phyloP scores from a whole-genome alignment of 2,888 invertebrate genomes.

The Smittia sp. region DNA sequence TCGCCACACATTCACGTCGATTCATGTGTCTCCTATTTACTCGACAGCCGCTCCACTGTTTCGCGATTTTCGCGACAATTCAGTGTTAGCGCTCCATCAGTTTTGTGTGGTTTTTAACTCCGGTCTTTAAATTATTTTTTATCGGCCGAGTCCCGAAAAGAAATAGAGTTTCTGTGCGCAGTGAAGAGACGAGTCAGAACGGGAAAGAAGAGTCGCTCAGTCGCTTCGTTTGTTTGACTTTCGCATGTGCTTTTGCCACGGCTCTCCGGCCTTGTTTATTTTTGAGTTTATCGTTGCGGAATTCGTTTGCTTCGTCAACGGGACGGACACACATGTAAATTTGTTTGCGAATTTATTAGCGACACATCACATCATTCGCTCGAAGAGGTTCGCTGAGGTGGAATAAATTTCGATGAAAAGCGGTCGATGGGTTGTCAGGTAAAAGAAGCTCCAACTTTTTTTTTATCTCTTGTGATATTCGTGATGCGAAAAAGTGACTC shows the following conservation, averaged over 20 bases:
- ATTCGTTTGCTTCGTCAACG: background rate
- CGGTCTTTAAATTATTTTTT: background rate
- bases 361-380: constrained; percentile 18
- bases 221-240: constrained; percentile 31
- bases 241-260: constrained; percentile 33
- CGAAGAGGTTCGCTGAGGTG: background rate
- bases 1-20: background rate
- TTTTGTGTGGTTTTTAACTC: constrained; percentile 29
- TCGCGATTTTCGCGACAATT: constrained; percentile 40
- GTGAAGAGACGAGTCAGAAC: background rate
- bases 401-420: background rate
- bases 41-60: constrained; percentile 4
- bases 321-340: constrained; percentile 14
- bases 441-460: background rate
- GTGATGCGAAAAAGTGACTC: background rate
- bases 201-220: constrained; percentile 4
- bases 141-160: background rate
- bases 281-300: constrained; percentile 29
- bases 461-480: too few relatives aligned
- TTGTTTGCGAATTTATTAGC: constrained; percentile 24
- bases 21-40: constrained; percentile 25
- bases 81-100: constrained; percentile 38
- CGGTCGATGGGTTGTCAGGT: background rate
- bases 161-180: background rate
- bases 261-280: constrained; percentile 16